Conservation (phyloP, 2,797 vertebrate genomes). For the Hippopotamyrus pictus region DNA sequence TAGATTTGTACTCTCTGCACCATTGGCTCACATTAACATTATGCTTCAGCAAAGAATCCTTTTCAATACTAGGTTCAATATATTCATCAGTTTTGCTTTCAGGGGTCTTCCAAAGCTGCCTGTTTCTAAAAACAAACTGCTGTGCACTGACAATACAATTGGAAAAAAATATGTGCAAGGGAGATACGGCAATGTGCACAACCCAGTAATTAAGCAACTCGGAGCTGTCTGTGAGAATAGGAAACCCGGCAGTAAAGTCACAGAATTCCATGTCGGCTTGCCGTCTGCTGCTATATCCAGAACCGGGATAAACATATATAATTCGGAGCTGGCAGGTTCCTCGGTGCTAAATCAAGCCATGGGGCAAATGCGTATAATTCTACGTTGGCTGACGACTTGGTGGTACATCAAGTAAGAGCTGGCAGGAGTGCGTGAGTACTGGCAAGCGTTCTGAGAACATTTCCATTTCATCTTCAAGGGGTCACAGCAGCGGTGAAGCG, state of each 20-base stretch:
- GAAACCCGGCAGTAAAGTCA: not conserved
- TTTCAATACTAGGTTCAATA: not conserved
- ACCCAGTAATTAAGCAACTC: not conserved
- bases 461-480: not conserved
- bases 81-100: not conserved
- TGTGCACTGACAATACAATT: not conserved
- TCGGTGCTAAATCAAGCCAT: not conserved
- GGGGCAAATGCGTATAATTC: conserved; percentile 1
- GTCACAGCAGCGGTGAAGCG: not conserved
- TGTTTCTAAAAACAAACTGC: not conserved
- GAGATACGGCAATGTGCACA: not conserved
- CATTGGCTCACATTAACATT: not conserved
- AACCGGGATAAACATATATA: not conserved
- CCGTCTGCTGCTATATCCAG: conserved; percentile 6
- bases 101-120: not conserved
- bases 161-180: not conserved
- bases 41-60: not conserved
- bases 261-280: not conserved
- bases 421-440: not conserved
- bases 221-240: not conserved
- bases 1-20: not conserved
- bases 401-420: conserved; percentile 1
- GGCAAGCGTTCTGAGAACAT: not conserved
- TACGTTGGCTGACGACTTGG: conserved; percentile 6
- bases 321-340: not conserved